Base-by-base conservation (phyloP, 2,797 vertebrate species). In the Chelon auratus region DNA sequence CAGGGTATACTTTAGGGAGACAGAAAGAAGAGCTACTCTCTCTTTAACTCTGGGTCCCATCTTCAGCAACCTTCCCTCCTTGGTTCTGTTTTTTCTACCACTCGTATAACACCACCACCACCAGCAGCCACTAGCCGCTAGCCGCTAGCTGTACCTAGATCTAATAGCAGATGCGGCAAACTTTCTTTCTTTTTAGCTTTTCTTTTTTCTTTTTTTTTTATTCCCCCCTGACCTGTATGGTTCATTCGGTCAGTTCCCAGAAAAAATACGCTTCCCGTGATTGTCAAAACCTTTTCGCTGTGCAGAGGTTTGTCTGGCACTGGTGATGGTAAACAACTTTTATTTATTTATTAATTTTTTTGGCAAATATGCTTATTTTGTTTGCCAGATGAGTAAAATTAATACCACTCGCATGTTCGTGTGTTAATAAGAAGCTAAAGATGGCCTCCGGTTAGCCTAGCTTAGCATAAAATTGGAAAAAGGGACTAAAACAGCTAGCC, bases 1-100 rank as follows among this genome's bases (percentile, higher is more conserved):
- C 88, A 86, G 90, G 84, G 90, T 92, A 88, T 92, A 93, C 90
- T 81, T 81, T 71, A 80, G 80, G 83, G 82, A 85, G 81, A 87
- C 82, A 78, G 74, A 77, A 84, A 83, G 86, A 89, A 83, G 88
- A 87, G 69, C 78, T 58, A 43, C 74, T 86, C 81, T 84, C 60
- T 91, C 80, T 84, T 87, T 80, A 66, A 77, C 62, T 82, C 85
- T 77, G 78, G 79, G 80, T 87, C 86, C 83, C 87, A 24, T 84
- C 77, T 80, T 90, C 85, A 91, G 89, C 89, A 84, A 92, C 90
- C 90, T 89, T 87, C 76, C 55, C 82, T 83, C 81, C 79, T 72
- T 52, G 26, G 26, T 57, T 80, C 77, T 53, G 50, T n/a, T 55
- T 62, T 78, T 42, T 42, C 40, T 45, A 57, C 59, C 68, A 13